Evolutionary conservation across 2,888 invertebrate genomes (phyloP).

Genomic region (Tachina fera): DNA sequence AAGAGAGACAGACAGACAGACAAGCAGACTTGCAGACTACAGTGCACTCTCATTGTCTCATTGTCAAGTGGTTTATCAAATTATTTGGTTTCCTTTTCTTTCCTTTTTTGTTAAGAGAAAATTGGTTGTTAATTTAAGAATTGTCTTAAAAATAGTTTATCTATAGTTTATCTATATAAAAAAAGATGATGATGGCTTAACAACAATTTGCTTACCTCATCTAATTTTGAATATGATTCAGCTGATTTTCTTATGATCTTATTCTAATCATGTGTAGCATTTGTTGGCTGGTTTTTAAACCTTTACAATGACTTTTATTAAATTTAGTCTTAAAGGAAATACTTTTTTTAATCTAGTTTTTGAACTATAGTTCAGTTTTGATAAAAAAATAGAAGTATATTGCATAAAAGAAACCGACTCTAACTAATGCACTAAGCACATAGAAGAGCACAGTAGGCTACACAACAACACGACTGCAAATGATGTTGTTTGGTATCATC

Average conservation of each 20-base stretch:
- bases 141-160: conserved; percentile 47
- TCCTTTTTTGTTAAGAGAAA: conserved; percentile 38
- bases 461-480: too few relatives aligned
- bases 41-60: background rate
- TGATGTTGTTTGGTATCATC: too few relatives aligned
- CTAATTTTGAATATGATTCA: conserved; percentile 79
- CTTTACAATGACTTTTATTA: background rate
- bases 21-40: too few relatives aligned
- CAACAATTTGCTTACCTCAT: conserved; percentile 71
- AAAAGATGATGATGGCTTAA: background rate
- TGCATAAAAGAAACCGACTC: too few relatives aligned
- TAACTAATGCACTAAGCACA: too few relatives aligned
- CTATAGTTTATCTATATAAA: too few relatives aligned
- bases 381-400: too few relatives aligned
- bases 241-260: conserved; percentile 72
- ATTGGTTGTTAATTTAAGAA: conserved; percentile 60
- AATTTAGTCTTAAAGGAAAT: background rate
- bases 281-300: background rate
- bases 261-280: conserved; percentile 14
- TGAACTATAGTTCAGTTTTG: background rate
- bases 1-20: background rate
- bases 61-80: conserved; percentile 31
- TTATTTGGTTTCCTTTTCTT: background rate
- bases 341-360: background rate
- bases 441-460: too few relatives aligned